phyloP scores from a whole-genome alignment of 2,113 vertebrate species.

The Nycticebus coucang region DNA sequence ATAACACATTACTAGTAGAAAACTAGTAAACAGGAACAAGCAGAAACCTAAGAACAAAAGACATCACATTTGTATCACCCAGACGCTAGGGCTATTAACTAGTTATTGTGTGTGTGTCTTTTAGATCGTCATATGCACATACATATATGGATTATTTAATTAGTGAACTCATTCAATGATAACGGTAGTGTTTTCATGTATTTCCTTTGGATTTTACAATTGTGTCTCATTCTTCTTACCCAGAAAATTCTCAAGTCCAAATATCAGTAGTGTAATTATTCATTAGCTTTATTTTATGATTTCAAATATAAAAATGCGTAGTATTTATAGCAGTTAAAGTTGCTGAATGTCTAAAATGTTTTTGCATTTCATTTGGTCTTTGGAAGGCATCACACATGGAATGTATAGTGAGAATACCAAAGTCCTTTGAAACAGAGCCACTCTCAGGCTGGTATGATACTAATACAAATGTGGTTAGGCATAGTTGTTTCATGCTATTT shows the following conservation, averaged over 20 bases:
- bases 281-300: neutral
- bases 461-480: neutral
- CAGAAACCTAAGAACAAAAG: neutral
- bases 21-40: neutral
- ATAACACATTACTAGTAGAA: neutral
- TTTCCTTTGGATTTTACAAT: constrained; percentile 17
- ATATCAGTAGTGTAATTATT: neutral
- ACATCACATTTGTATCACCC: neutral
- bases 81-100: neutral
- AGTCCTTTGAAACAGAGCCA: neutral
- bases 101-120: neutral
- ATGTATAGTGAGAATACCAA: neutral
- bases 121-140: neutral
- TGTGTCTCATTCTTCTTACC: neutral
- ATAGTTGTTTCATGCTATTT: neutral
- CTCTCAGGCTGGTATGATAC: neutral
- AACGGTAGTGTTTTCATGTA: neutral
- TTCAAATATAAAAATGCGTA: neutral
- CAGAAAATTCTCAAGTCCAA: neutral
- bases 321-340: neutral
- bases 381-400: neutral
- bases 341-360: neutral
- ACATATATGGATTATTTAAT: neutral
- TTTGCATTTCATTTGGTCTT: neutral
- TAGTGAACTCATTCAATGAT: neutral